Conservation (phyloP, 64 coral and sea anemone genomes). For the Porites lutea region DNA sequence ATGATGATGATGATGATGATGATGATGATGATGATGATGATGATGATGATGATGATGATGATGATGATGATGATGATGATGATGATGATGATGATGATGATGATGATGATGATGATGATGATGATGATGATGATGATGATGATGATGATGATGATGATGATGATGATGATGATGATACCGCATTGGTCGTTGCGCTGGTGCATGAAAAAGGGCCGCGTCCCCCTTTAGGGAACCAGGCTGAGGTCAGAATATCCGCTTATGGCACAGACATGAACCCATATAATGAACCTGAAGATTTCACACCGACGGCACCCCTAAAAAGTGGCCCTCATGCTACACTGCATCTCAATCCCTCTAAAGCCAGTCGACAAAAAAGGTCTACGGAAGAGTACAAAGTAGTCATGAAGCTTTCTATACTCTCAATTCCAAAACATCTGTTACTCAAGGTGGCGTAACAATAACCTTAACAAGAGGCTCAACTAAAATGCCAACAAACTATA, state of each 20-base stretch:
- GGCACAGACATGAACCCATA: too few relatives aligned
- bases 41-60: too few relatives aligned
- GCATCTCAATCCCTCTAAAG: not conserved
- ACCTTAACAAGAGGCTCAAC: too few relatives aligned
- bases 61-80: too few relatives aligned
- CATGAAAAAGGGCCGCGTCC: slow-evolving; percentile 41
- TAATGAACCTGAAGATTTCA: not conserved
- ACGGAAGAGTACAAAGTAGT: slow-evolving; percentile 52
- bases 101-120: too few relatives aligned
- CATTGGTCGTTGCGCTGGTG: slow-evolving; percentile 36
- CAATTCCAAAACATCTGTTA: slow-evolving; percentile 19
- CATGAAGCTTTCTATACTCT: slow-evolving; percentile 11
- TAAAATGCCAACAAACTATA: not conserved
- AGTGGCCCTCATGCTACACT: not conserved
- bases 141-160: too few relatives aligned
- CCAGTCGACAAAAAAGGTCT: slow-evolving; percentile 27
- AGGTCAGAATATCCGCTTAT: slow-evolving; percentile 36
- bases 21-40: too few relatives aligned
- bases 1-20: too few relatives aligned
- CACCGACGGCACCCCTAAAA: not conserved
- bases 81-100: too few relatives aligned
- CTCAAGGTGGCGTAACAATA: not conserved
- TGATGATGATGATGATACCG: too few relatives aligned
- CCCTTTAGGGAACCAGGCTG: slow-evolving; percentile 38
- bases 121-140: too few relatives aligned